These are phyloP conservation scores for Conus canariensis DNA, from an alignment of 2,888 invertebrate species.

Conservation along the genomic window DNA sequence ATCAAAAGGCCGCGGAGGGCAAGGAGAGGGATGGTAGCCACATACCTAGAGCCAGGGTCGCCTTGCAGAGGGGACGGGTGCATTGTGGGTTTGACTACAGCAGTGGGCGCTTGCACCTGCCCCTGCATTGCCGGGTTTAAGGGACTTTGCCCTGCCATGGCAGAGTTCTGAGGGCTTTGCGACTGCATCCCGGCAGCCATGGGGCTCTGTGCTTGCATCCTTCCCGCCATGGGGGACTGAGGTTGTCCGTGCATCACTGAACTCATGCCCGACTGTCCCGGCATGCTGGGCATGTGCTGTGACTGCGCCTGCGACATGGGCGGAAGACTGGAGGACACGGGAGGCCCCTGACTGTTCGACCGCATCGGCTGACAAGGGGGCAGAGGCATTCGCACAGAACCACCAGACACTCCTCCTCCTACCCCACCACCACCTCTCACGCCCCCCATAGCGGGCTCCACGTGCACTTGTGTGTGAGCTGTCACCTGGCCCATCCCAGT, in stretches of 20 bases:
- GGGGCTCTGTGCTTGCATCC: slow-evolving; percentile 4
- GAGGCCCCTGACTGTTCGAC: slow-evolving; percentile 31
- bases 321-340: slow-evolving; percentile 7
- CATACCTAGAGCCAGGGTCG: slow-evolving; percentile 43
- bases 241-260: background rate
- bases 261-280: background rate
- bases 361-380: slow-evolving; percentile 31
- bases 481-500: slow-evolving; percentile 34
- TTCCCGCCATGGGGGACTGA: background rate
- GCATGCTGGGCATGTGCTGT: slow-evolving; percentile 6
- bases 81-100: slow-evolving; percentile 36
- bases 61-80: slow-evolving; percentile 43
- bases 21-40: background rate
- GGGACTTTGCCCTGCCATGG: slow-evolving; percentile 25
- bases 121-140: slow-evolving; percentile 9
- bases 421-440: slow-evolving; percentile 27
- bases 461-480: slow-evolving; percentile 36
- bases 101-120: slow-evolving; percentile 12
- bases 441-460: slow-evolving; percentile 25
- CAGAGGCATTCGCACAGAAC: background rate
- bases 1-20: background rate
- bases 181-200: slow-evolving; percentile 9
- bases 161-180: background rate
- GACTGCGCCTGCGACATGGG: background rate
- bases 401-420: background rate